A percentile compares a stretch with the other conserved stretches of the same genome.
These are phyloP conservation scores for Troides aeacus DNA, from an alignment of 2,888 invertebrate genomes.

Conservation along the genomic window DNA sequence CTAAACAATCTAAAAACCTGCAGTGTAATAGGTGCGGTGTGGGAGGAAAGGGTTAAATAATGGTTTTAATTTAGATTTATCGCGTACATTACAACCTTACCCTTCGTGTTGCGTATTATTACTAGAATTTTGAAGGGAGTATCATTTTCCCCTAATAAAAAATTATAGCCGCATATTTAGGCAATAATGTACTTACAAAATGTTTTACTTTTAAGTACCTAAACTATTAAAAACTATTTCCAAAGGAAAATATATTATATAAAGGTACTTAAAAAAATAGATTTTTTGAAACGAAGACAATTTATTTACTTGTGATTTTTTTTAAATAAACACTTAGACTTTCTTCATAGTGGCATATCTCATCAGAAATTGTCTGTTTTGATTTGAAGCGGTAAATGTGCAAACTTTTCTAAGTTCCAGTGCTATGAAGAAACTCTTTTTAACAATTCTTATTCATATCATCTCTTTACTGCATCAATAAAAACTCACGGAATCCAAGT, in stretches of 20 bases:
- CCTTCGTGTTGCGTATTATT: conserved; percentile 48
- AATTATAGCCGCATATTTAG: conserved; percentile 12
- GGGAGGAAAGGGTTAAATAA: conserved; percentile 63
- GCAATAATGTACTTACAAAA: conserved; percentile 9
- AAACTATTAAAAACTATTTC: not conserved
- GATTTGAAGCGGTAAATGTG: not conserved
- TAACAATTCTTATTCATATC: not conserved
- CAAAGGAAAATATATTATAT: too few relatives aligned
- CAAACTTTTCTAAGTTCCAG: not conserved
- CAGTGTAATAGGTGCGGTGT: conserved; percentile 42
- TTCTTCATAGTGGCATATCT: too few relatives aligned
- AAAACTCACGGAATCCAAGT: too few relatives aligned
- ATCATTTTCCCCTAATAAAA: conserved; percentile 28
- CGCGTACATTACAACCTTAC: conserved; percentile 49
- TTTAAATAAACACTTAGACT: too few relatives aligned
- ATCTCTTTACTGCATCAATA: too few relatives aligned
- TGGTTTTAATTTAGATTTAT: conserved; percentile 69
- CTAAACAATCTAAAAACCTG: conserved; percentile 36
- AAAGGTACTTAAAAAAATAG: too few relatives aligned
- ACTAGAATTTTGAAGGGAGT: conserved; percentile 30
- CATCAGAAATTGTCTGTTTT: not conserved
- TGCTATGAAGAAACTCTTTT: not conserved
- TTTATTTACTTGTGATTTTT: too few relatives aligned
- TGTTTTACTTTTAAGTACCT: not conserved
- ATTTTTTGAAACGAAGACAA: too few relatives aligned